phyloP scores from a whole-genome alignment of 2,797 vertebrate species.

The Spheniscus humboldti region DNA sequence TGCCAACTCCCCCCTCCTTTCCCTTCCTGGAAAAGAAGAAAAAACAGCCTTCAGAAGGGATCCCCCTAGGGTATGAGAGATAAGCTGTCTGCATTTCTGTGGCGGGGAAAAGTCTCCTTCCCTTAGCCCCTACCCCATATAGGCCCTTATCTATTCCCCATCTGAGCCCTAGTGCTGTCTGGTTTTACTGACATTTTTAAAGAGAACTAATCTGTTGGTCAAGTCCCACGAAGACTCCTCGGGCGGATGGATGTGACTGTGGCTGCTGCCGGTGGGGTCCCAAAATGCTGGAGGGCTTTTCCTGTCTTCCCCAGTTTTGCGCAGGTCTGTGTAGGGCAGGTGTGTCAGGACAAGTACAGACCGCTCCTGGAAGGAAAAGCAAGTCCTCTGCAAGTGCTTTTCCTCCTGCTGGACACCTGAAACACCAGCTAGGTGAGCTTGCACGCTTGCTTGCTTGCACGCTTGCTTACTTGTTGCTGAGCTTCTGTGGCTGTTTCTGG shows the following conservation, averaged over 20 bases:
- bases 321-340: neutral
- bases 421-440: neutral
- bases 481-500: neutral
- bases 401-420: neutral
- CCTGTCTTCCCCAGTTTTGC: neutral
- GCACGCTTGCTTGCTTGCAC: neutral
- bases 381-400: neutral
- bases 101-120: neutral
- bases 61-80: neutral
- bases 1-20: neutral
- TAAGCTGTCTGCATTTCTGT: slow-evolving; percentile 5
- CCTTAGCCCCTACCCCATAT: neutral
- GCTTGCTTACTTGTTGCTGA: neutral
- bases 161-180: neutral
- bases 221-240: neutral
- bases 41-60: neutral
- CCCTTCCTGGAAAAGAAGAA: neutral
- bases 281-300: neutral
- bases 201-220: neutral
- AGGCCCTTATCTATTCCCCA: neutral
- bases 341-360: neutral
- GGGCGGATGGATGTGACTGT: neutral
- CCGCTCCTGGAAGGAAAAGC: neutral
- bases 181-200: neutral
- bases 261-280: neutral